phyloP scores from a whole-genome alignment of 2,113 vertebrate genomes.

The Prochilodus magdalenae region DNA sequence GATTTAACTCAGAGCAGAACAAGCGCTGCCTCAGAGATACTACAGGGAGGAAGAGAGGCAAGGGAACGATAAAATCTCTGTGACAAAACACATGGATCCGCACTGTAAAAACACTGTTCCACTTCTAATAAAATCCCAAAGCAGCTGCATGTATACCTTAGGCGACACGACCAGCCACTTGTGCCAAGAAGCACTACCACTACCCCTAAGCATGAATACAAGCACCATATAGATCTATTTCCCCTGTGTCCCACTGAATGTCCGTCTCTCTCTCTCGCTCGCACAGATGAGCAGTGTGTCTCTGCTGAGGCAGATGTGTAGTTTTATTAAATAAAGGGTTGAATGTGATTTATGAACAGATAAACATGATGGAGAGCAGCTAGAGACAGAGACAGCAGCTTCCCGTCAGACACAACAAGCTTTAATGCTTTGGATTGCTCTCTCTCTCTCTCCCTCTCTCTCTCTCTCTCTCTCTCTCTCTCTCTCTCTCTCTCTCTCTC shows the following conservation, averaged over 20 bases:
- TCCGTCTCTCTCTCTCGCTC: neutral
- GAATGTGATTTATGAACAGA: slow-evolving; percentile 55
- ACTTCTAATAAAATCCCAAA: neutral
- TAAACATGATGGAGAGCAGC: slow-evolving; percentile 64
- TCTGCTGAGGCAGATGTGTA: slow-evolving; percentile 43
- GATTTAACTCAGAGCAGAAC: slow-evolving; percentile 11
- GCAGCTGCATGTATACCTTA: neutral
- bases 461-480: no score
- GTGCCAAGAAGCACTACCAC: neutral
- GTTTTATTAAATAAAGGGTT: slow-evolving; percentile 59
- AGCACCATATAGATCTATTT: no score
- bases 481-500: neutral
- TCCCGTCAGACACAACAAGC: neutral
- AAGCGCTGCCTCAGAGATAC: neutral
- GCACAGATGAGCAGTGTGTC: slow-evolving; percentile 50
- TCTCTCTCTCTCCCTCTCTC: neutral
- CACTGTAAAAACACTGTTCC: neutral
- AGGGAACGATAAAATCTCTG: neutral
- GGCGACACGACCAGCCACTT: neutral
- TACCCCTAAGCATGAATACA: neutral
- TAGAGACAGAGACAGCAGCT: slow-evolving; percentile 55
- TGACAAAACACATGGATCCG: slow-evolving; percentile 11
- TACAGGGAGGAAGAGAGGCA: neutral
- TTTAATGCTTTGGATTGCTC: neutral
- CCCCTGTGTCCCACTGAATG: neutral